These are phyloP conservation scores for Molossus alvarezi DNA, from an alignment of 2,797 vertebrate genomes.

Conservation along the genomic window DNA sequence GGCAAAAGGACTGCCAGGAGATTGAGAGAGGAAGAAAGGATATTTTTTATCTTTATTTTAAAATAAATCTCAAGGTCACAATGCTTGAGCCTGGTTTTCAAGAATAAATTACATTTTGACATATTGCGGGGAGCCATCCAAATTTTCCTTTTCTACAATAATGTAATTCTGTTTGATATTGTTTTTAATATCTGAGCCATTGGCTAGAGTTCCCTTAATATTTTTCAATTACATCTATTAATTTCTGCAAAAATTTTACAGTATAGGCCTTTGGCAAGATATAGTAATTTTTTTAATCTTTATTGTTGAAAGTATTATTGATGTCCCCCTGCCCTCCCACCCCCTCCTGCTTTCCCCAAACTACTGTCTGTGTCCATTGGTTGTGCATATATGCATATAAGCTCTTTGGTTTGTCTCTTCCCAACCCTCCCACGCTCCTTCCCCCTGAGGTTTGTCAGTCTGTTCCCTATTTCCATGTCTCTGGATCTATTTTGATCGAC, in stretches of 20 bases:
- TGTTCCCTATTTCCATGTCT: no score
- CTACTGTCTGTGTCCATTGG: no score
- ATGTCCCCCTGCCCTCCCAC: no score
- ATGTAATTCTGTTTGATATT: slow-evolving; percentile 67
- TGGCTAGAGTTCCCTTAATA: slow-evolving; percentile 52
- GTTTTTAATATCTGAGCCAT: slow-evolving; percentile 50
- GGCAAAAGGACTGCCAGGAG: slow-evolving; percentile 18
- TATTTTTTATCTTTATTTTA: slow-evolving; percentile 49
- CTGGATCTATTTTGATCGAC: no score
- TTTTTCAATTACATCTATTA: slow-evolving; percentile 74
- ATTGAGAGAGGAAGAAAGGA: slow-evolving; percentile 29
- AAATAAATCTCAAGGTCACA: slow-evolving; percentile 65
- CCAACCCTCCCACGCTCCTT: no score
- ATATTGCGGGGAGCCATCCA: slow-evolving; percentile 53
- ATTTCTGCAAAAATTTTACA: slow-evolving; percentile 63
- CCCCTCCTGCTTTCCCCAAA: no score
- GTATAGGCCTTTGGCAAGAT: not conserved
- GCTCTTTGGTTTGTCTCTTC: no score
- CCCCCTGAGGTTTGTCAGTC: no score
- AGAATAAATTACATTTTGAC: slow-evolving; percentile 73
- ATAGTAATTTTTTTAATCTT: no score
- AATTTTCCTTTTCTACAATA: slow-evolving; percentile 64
- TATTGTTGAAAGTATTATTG: no score
- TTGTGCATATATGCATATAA: no score
- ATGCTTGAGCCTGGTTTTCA: slow-evolving; percentile 65